Base-by-base conservation (phyloP, 2,797 vertebrate species). In the Pogonophryne albipinna region DNA sequence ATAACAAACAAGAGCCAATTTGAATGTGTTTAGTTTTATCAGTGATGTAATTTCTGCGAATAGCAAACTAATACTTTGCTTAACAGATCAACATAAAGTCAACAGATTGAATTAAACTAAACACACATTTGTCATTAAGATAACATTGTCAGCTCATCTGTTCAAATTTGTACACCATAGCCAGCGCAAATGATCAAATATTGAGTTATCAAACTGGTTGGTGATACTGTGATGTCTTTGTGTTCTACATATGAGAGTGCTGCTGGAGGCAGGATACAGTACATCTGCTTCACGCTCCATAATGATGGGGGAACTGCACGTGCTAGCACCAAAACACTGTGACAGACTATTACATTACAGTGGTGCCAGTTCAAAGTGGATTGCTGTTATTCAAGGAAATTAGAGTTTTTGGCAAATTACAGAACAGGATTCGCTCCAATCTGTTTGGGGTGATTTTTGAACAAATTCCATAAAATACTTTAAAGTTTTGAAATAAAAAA, bases 281-380 rank as follows among this genome's bases (percentile, higher is more conserved):
- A 52, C 83, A 88, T 84, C 85, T 84, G 75, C 62, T 75, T 49
- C 68, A 50, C 66, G 11, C 66, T 69, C 53, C 50, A 31, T 84
- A 77, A 84, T 87, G 75, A 88, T 66, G 72, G 66, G 46, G 79
- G 81, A 76, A 42, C 79, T 53, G 52, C 82, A 60, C 56, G 10
- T 71, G 67, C 53, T 58, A 42, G 71, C 70, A 53, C 69, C 63
- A 76, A 73, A 80, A 71, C 56, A 74, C 76, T 50, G 66, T 76
- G 45, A 80, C 55, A 38, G 55, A 72, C 72, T 71, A 44, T 57
- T 66, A 51, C 71, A 42, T 66, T 74, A 62, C 34, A 71, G 67
- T 57, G 44, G 7, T 77, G 69, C 52, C 80, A 66, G 55, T 68
- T 78, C 47, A 66, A 19, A 41, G 16, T 63, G 23, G 55, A 72